Percentiles rank a stretch among this genome's conserved stretches.
Conservation (phyloP, 2,113 vertebrate genomes). For the Puma concolor region DNA sequence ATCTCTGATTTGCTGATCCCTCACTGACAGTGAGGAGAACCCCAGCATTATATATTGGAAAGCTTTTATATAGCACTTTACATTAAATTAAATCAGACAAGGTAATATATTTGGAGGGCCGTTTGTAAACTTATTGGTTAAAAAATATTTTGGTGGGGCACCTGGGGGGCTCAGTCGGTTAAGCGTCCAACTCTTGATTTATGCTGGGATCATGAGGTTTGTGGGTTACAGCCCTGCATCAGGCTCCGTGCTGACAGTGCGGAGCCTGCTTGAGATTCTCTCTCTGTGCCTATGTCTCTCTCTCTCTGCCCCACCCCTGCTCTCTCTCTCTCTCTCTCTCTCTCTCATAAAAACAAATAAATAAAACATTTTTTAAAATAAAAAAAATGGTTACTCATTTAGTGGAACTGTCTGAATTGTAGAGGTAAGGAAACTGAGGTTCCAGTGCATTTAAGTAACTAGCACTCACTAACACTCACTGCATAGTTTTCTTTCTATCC, state of each 20-base stretch:
- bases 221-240: no score
- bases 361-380: no score
- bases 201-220: no score
- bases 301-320: no score
- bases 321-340: no score
- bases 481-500: slow-evolving; percentile 26
- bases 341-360: no score
- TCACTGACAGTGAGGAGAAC: slow-evolving; percentile 41
- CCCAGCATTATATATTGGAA: slow-evolving; percentile 52
- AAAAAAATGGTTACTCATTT: slow-evolving; percentile 1
- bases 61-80: slow-evolving; percentile 40
- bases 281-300: no score
- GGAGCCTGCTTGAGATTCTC: no score
- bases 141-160: slow-evolving; percentile 1
- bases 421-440: not conserved
- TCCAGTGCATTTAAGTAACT: not conserved
- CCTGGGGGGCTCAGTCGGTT: no score
- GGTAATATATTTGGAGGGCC: not conserved
- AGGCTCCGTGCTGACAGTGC: no score
- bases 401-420: slow-evolving; percentile 7
- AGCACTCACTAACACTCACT: not conserved
- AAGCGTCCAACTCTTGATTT: no score
- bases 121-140: slow-evolving; percentile 41
- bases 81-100: slow-evolving; percentile 52
- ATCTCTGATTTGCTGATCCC: slow-evolving; percentile 36